phyloP scores from a whole-genome alignment of 2,113 vertebrate species.

The Spilogale gracilis region DNA sequence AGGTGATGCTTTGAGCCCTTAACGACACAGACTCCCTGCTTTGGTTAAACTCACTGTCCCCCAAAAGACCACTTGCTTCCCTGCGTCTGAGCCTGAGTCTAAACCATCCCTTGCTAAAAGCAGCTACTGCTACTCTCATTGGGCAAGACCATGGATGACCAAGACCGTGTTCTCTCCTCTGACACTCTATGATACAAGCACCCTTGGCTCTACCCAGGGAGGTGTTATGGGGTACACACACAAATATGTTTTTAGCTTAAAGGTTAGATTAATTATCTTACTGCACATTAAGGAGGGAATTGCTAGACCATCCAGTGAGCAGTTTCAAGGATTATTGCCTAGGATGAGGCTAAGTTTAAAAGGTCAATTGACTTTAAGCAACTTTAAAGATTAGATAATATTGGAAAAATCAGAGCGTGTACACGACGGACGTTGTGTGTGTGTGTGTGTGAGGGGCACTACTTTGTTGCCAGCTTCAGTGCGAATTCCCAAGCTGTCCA shows the following conservation, averaged over 20 bases:
- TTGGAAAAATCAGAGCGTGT: fast-evolving
- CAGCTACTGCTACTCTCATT: fast-evolving
- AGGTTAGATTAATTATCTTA: not conserved
- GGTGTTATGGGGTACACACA: not conserved
- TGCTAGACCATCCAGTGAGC: not conserved
- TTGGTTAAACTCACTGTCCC: not conserved
- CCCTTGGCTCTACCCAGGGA: not conserved
- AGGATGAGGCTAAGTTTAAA: not conserved
- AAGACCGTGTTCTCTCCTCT: fast-evolving
- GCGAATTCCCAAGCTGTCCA: not conserved
- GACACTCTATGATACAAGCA: fast-evolving
- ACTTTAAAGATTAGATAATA: not conserved
- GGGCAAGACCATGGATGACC: not conserved
- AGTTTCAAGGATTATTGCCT: not conserved
- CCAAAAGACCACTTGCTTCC: not conserved
- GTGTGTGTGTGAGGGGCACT: fast-evolving
- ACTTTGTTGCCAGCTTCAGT: not conserved
- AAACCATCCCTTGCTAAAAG: not conserved
- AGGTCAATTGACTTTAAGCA: not conserved
- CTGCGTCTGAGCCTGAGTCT: not conserved
- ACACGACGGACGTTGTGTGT: fast-evolving
- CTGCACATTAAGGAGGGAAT: fast-evolving
- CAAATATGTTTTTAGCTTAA: not conserved
- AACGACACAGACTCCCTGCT: not conserved
- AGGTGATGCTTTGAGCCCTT: not conserved